Percentiles rank a stretch among this genome's conserved stretches.
These are phyloP conservation scores for Telmatochromis bifrenatus DNA, from an alignment of 2,113 vertebrate species.

Conservation along the genomic window DNA sequence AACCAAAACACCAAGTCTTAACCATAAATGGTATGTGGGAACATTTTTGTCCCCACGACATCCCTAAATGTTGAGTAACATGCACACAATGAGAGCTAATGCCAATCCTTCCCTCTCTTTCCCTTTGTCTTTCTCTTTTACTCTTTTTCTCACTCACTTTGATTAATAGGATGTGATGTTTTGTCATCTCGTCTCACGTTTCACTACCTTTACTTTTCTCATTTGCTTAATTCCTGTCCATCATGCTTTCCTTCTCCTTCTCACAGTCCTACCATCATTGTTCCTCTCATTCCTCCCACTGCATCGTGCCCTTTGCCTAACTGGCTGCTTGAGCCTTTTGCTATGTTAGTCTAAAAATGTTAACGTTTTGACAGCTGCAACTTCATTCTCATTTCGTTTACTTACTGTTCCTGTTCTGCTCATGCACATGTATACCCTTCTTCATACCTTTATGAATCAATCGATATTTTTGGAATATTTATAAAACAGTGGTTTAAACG, in stretches of 20 bases:
- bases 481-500: background rate
- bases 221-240: conserved; percentile 17
- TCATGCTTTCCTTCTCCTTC: background rate
- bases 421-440: background rate
- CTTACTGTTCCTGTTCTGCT: background rate
- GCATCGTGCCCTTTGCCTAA: background rate
- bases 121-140: background rate
- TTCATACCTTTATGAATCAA: conserved; percentile 31
- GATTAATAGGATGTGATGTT: conserved; percentile 43
- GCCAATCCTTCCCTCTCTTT: background rate
- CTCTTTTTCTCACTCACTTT: background rate
- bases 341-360: conserved; percentile 10
- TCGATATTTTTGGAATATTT: background rate
- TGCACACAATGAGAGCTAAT: background rate
- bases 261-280: background rate
- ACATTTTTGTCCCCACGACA: background rate
- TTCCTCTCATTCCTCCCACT: background rate
- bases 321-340: background rate
- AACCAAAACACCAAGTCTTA: background rate
- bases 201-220: conserved; percentile 4
- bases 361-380: background rate
- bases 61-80: background rate
- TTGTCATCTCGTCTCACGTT: conserved; percentile 40
- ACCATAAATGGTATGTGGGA: background rate
- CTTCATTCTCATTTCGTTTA: background rate